Conservation (phyloP, 1,140 invertebrate genomes). For the Teleogryllus occipitalis region DNA sequence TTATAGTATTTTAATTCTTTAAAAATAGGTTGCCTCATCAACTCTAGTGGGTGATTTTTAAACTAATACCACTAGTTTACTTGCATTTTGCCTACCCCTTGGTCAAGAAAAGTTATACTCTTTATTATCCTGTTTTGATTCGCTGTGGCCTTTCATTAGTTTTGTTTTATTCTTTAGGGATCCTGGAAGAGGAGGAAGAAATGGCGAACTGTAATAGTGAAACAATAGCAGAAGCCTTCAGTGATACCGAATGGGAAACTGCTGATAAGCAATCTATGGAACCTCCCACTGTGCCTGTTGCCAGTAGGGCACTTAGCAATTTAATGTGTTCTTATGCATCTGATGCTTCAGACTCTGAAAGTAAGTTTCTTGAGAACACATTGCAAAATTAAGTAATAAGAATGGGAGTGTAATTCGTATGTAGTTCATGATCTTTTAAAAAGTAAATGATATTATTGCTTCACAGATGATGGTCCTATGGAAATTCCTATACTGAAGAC, state of each 20-base stretch:
- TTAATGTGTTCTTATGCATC: conserved; percentile 16
- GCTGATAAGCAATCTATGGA: too few relatives aligned
- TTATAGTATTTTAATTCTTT: too few relatives aligned
- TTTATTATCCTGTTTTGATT: background rate
- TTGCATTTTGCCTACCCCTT: too few relatives aligned
- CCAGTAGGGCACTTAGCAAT: conserved; percentile 10
- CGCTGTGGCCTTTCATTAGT: background rate
- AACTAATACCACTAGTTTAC: too few relatives aligned
- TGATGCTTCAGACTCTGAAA: background rate
- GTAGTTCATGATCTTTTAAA: too few relatives aligned
- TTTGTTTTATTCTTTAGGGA: background rate
- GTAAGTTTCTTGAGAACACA: too few relatives aligned
- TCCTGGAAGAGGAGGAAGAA: background rate
- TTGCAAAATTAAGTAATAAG: too few relatives aligned
- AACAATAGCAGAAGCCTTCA: conserved; percentile 8
- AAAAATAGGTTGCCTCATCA: too few relatives aligned
- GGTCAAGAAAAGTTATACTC: too few relatives aligned
- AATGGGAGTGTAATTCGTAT: too few relatives aligned
- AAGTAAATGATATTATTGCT: too few relatives aligned
- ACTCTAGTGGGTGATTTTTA: too few relatives aligned
- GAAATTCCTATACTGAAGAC: background rate
- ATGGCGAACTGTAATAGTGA: background rate
- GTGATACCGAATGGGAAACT: conserved; percentile 18
- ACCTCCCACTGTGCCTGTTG: background rate
- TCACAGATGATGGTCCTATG: background rate